Percentiles rank a stretch among this genome's conserved stretches.
phyloP scores from a whole-genome alignment of 2,797 vertebrate species.

The Chaunax sp. region DNA sequence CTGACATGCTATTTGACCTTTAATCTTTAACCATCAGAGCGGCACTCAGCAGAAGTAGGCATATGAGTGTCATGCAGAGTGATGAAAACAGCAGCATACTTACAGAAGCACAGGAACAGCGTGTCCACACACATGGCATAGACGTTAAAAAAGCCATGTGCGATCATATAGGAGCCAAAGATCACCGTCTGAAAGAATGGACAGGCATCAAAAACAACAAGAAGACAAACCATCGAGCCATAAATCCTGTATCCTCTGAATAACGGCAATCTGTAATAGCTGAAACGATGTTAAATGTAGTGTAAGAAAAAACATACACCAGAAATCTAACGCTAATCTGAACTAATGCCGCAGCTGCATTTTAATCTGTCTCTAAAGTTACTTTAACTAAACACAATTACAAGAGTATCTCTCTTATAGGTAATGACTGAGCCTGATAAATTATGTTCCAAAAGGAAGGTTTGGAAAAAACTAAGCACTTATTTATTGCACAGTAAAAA shows the following conservation, averaged over 20 bases:
- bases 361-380: too few relatives aligned
- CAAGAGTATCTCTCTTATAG: too few relatives aligned
- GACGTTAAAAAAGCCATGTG: slow-evolving; percentile 96
- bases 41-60: neutral
- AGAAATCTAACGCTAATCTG: too few relatives aligned
- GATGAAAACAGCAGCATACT: slow-evolving; percentile 77
- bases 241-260: neutral
- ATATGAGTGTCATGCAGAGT: neutral
- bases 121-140: slow-evolving; percentile 98
- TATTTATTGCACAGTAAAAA: too few relatives aligned
- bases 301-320: neutral
- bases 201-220: slow-evolving; percentile 2
- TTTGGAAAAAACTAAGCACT: too few relatives aligned
- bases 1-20: neutral
- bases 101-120: slow-evolving; percentile 98
- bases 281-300: too few relatives aligned
- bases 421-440: too few relatives aligned
- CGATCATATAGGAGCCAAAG: slow-evolving; percentile 93
- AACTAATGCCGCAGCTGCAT: too few relatives aligned
- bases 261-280: neutral
- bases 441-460: too few relatives aligned
- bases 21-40: neutral
- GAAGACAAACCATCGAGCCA: neutral
- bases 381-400: too few relatives aligned
- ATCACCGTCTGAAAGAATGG: slow-evolving; percentile 88